Conservation (phyloP, 2,797 vertebrate species). For the Sandelia bainsii region DNA sequence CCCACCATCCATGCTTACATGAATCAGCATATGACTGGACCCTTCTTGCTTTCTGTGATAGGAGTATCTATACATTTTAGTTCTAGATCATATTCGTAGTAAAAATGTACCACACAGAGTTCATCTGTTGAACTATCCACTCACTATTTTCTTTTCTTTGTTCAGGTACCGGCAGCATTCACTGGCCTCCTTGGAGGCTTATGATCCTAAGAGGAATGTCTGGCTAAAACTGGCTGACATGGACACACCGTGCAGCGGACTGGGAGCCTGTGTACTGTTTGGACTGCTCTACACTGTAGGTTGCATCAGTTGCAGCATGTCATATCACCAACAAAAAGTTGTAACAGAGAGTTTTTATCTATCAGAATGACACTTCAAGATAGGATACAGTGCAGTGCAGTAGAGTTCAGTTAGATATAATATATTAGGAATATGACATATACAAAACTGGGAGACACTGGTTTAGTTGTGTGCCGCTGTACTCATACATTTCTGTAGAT, state of each 20-base stretch:
- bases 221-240: slow-evolving; percentile 86
- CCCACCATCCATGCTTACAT: neutral
- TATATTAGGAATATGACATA: neutral
- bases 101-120: neutral
- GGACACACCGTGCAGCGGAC: slow-evolving; percentile 83
- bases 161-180: slow-evolving; percentile 83
- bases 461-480: neutral
- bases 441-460: neutral
- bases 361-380: neutral
- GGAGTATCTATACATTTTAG: neutral
- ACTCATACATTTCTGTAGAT: neutral
- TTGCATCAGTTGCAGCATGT: neutral
- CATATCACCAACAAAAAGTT: neutral
- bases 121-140: neutral
- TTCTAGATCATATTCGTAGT: neutral
- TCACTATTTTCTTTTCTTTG: slow-evolving; percentile 1
- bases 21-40: neutral
- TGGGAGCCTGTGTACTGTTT: slow-evolving; percentile 85
- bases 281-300: slow-evolving; percentile 85
- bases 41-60: neutral
- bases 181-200: slow-evolving; percentile 85
- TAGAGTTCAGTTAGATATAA: too few relatives aligned
- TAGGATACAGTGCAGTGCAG: neutral
- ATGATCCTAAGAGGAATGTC: slow-evolving; percentile 76
- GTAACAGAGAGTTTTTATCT: neutral